Conservation (phyloP, 2,888 invertebrate species). For the Hemistola chrysoprasaria region DNA sequence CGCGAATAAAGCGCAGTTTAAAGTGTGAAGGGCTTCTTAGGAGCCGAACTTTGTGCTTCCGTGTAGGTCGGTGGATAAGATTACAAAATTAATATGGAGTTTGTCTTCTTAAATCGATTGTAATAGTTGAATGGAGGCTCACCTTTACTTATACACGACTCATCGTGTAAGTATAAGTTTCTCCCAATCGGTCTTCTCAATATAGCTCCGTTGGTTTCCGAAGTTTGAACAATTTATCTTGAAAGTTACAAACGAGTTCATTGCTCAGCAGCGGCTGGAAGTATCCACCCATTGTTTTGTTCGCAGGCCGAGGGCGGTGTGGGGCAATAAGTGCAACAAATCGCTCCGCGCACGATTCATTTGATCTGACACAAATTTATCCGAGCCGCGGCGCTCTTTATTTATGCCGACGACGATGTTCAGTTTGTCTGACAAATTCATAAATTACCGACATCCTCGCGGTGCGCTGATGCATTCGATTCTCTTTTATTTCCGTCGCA, state of each 20-base stretch:
- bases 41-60: slow-evolving; percentile 45
- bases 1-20: slow-evolving; percentile 29
- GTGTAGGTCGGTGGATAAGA: slow-evolving; percentile 34
- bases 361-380: slow-evolving; percentile 82
- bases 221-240: slow-evolving; percentile 43
- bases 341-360: slow-evolving; percentile 69
- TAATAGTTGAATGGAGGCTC: not conserved
- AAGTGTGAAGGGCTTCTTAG: slow-evolving; percentile 50
- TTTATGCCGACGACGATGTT: slow-evolving; percentile 72
- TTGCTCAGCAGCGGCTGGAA: slow-evolving; percentile 40
- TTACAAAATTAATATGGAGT: slow-evolving; percentile 26
- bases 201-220: slow-evolving; percentile 26
- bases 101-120: not conserved
- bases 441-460: slow-evolving; percentile 81
- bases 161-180: not conserved
- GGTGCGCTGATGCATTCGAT: slow-evolving; percentile 46
- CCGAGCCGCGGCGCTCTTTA: slow-evolving; percentile 71
- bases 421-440: slow-evolving; percentile 81
- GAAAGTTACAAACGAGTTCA: slow-evolving; percentile 47
- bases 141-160: not conserved
- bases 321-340: slow-evolving; percentile 73
- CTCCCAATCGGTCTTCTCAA: slow-evolving; percentile 16
- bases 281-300: slow-evolving; percentile 46
- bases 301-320: slow-evolving; percentile 41
- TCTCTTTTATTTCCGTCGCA: slow-evolving; percentile 70